A percentile compares a stretch with the other conserved stretches of the same genome.
Conservation (phyloP, 2,888 invertebrate species). For the Molorchus minor region DNA sequence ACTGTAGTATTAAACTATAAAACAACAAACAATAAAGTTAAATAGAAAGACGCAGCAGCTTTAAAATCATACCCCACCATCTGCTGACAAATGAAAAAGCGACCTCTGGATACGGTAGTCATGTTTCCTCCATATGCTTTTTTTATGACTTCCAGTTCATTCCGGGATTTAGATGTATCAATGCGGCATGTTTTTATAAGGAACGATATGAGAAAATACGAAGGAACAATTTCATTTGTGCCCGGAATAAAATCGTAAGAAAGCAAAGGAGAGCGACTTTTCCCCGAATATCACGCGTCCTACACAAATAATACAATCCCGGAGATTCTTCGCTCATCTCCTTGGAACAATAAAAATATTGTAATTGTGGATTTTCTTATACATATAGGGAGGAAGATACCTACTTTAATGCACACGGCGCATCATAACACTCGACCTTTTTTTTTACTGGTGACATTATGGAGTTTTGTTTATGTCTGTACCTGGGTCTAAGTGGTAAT, state of each 20-base stretch:
- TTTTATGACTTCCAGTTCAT: slow-evolving; percentile 13
- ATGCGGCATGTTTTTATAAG: slow-evolving; percentile 19
- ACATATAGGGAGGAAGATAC: slow-evolving; percentile 50
- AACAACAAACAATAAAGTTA: too few species aligned
- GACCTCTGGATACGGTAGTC: not conserved
- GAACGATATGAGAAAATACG: slow-evolving; percentile 20
- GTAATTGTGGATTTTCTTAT: slow-evolving; percentile 51
- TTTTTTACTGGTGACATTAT: too few species aligned
- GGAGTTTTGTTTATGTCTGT: not conserved
- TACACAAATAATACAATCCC: slow-evolving; percentile 51
- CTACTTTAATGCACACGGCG: slow-evolving; percentile 47
- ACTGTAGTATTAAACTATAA: too few species aligned
- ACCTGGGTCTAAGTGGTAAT: not conserved
- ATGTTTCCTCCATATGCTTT: slow-evolving; percentile 4
- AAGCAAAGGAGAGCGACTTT: slow-evolving; percentile 13
- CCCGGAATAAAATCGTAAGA: slow-evolving; percentile 15
- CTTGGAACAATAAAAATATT: slow-evolving; percentile 50
- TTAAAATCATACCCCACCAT: not conserved
- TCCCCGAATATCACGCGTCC: slow-evolving; percentile 44
- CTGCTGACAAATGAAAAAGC: slow-evolving; percentile 8
- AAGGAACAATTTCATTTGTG: slow-evolving; percentile 18
- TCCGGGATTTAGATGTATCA: slow-evolving; percentile 18
- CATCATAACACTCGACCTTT: slow-evolving; percentile 12
- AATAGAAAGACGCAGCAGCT: not conserved
- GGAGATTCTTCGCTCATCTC: slow-evolving; percentile 51